Evolutionary conservation across 1,140 invertebrate genomes (phyloP).

Genomic region (Carposina sasakii): DNA sequence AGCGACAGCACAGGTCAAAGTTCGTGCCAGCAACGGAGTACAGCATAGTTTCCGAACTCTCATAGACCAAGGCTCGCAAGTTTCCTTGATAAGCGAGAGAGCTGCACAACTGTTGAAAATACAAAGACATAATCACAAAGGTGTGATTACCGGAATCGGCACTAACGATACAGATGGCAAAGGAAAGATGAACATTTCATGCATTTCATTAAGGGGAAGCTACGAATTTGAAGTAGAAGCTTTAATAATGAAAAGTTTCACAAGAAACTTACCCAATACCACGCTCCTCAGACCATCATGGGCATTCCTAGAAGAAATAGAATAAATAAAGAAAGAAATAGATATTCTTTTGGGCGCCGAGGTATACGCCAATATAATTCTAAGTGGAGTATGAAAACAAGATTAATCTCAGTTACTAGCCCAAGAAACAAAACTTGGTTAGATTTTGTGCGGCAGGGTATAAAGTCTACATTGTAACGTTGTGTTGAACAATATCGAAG

Average conservation of each 20-base stretch:
- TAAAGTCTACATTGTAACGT: background rate
- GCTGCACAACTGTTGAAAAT: too few species aligned
- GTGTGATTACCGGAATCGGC: too few species aligned
- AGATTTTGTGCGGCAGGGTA: background rate
- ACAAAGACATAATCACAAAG: too few species aligned
- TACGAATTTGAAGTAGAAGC: slow-evolving; percentile 2
- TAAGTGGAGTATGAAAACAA: background rate
- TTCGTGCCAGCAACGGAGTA: too few species aligned
- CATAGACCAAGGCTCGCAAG: too few species aligned
- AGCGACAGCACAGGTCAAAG: too few species aligned
- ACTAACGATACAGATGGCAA: too few species aligned
- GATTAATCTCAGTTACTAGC: background rate
- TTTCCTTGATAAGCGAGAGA: too few species aligned
- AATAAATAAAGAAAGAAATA: background rate
- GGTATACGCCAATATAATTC: background rate
- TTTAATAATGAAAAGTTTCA: background rate
- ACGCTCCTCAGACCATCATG: background rate
- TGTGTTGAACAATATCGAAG: background rate
- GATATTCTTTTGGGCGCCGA: background rate
- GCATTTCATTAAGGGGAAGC: too few species aligned
- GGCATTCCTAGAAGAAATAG: background rate
- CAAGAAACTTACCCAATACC: background rate
- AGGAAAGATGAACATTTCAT: too few species aligned
- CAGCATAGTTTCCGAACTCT: too few species aligned
- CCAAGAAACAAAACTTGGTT: background rate